These are phyloP conservation scores for Cheilosia scutellata DNA, from an alignment of 2,888 invertebrate species.

Conservation along the genomic window DNA sequence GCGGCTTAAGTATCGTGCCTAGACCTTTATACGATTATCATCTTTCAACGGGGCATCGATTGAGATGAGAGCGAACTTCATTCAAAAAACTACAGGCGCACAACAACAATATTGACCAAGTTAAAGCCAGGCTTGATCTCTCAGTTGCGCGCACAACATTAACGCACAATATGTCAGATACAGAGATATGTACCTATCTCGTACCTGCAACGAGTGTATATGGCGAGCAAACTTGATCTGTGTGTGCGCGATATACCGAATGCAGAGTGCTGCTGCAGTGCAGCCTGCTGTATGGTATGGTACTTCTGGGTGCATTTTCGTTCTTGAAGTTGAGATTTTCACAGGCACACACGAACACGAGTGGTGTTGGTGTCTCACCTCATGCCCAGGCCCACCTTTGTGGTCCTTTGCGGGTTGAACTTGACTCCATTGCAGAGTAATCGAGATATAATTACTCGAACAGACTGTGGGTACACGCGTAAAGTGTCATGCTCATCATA, in stretches of 20 bases:
- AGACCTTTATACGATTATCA: conserved; percentile 74
- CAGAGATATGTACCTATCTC: conserved; percentile 31
- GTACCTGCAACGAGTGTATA: conserved; percentile 7
- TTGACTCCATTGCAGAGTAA: conserved; percentile 51
- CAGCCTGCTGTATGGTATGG: background rate
- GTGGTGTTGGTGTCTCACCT: conserved; percentile 20
- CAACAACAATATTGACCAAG: conserved; percentile 49
- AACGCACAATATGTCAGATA: conserved; percentile 60
- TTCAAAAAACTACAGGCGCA: conserved; percentile 45
- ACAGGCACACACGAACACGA: background rate
- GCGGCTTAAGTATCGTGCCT: conserved; percentile 64
- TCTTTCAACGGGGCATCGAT: conserved; percentile 67
- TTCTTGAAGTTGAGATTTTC: conserved; percentile 18
- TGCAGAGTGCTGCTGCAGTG: no score
- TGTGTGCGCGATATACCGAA: conserved; percentile 23
- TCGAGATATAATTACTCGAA: background rate
- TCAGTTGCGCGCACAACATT: conserved; percentile 59
- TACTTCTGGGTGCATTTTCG: conserved; percentile 11
- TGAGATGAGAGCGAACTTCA: conserved; percentile 72
- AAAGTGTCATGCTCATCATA: background rate
- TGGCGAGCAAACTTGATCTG: conserved; percentile 19
- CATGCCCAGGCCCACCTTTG: conserved; percentile 22
- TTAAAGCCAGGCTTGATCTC: conserved; percentile 66
- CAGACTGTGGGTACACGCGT: background rate
- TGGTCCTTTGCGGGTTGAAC: conserved; percentile 60